phyloP scores from a whole-genome alignment of 2,888 invertebrate genomes.

The Amphimallon solstitiale region DNA sequence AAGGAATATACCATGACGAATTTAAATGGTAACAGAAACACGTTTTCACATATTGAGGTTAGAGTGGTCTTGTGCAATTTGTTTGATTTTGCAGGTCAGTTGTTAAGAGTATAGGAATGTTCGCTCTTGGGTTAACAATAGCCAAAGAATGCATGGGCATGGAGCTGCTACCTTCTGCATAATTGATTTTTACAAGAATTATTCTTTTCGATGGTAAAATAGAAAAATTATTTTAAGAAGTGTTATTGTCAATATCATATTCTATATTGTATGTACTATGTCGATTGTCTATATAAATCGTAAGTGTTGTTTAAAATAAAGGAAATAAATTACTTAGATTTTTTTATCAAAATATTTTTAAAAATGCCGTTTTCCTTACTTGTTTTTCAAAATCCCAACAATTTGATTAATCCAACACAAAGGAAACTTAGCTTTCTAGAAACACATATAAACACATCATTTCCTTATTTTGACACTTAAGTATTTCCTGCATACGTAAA shows the following conservation, averaged over 20 bases:
- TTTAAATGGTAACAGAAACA: constrained; percentile 76
- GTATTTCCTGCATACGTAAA: too few species aligned
- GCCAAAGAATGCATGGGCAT: constrained; percentile 82
- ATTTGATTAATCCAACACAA: too few species aligned
- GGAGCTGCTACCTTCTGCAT: constrained; percentile 64
- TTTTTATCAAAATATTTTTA: too few species aligned
- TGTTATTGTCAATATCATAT: not conserved
- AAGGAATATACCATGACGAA: constrained; percentile 77
- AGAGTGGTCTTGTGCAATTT: constrained; percentile 4
- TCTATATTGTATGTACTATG: too few species aligned
- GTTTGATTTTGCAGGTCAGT: constrained; percentile 72
- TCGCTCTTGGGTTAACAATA: constrained; percentile 79
- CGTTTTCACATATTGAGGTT: constrained; percentile 20
- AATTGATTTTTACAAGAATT: constrained; percentile 15
- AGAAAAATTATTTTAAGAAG: not conserved
- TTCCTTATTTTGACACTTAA: too few species aligned
- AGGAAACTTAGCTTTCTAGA: too few species aligned
- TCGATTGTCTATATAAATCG: not conserved
- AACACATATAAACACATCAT: too few species aligned
- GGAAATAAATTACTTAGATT: too few species aligned
- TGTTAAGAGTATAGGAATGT: constrained; percentile 83
- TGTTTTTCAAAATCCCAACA: too few species aligned
- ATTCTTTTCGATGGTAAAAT: not conserved
- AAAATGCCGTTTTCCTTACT: too few species aligned
- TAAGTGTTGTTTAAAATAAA: not conserved